These are phyloP conservation scores for Drosophila teissieri DNA, from an alignment of 1,140 invertebrate genomes.

Conservation along the genomic window DNA sequence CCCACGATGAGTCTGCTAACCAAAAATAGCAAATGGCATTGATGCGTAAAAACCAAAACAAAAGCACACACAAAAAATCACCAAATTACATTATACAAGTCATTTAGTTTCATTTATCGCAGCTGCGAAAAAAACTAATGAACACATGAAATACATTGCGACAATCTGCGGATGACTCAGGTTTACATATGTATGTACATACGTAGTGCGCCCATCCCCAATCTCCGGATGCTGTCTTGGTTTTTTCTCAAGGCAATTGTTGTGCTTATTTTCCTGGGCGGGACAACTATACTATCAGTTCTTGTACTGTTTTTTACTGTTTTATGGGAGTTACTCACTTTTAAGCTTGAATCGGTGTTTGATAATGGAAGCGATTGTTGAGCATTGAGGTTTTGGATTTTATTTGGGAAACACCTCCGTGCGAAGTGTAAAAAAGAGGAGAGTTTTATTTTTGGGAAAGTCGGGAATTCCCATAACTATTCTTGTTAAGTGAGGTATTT, in stretches of 20 bases:
- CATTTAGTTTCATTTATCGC: conserved; percentile 63
- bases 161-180: conserved; percentile 41
- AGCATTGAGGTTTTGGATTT: neutral
- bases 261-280: conserved; percentile 8
- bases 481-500: no score
- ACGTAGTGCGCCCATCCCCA: neutral
- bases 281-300: conserved; percentile 51
- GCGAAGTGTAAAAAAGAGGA: neutral
- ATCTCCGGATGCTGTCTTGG: conserved; percentile 20
- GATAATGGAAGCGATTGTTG: conserved; percentile 37
- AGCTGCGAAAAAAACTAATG: conserved; percentile 27
- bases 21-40: conserved; percentile 71
- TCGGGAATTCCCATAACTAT: no score
- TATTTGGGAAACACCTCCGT: conserved; percentile 13
- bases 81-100: conserved; percentile 73
- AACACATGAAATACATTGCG: conserved; percentile 28
- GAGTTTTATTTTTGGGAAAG: neutral
- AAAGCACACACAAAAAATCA: conserved; percentile 37
- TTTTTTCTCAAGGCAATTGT: conserved; percentile 44
- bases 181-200: conserved; percentile 4
- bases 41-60: conserved; percentile 64
- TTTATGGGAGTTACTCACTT: conserved; percentile 35
- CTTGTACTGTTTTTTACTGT: conserved; percentile 32
- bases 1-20: conserved; percentile 46
- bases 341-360: conserved; percentile 44